Conservation (phyloP, 1,140 invertebrate species). For the Achroia grisella region DNA sequence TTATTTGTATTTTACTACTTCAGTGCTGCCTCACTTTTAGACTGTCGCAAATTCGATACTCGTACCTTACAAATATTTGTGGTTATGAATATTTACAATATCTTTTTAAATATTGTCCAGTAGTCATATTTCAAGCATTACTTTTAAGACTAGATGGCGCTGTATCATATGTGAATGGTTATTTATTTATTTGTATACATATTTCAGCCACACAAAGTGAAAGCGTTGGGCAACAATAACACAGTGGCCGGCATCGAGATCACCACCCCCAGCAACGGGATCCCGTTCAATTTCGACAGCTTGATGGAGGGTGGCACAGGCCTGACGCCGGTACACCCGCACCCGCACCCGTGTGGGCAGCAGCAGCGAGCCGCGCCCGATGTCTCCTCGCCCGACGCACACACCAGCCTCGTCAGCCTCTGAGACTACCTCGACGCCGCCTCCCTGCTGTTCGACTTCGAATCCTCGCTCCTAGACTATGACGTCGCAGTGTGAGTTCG, state of each 20-base stretch:
- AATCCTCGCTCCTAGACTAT: background rate
- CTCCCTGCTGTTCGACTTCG: constrained; percentile 18
- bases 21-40: too few species aligned
- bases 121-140: too few species aligned
- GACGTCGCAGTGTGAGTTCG: background rate
- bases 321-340: constrained; percentile 85
- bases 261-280: constrained; percentile 89
- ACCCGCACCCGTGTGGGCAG: constrained; percentile 74
- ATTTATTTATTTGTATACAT: too few species aligned
- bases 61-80: too few species aligned
- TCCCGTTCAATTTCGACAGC: constrained; percentile 92
- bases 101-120: too few species aligned
- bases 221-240: constrained; percentile 69
- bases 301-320: constrained; percentile 95
- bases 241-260: constrained; percentile 84
- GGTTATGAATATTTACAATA: too few species aligned
- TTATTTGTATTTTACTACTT: too few species aligned
- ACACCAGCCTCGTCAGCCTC: constrained; percentile 57
- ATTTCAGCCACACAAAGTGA: constrained; percentile 55
- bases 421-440: constrained; percentile 28
- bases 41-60: too few species aligned
- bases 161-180: too few species aligned
- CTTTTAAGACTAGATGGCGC: too few species aligned
- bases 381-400: constrained; percentile 50
- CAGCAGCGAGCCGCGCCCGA: constrained; percentile 55